Evolutionary conservation across 2,113 vertebrate genomes (phyloP).

Genomic region (Macquaria australasica): DNA sequence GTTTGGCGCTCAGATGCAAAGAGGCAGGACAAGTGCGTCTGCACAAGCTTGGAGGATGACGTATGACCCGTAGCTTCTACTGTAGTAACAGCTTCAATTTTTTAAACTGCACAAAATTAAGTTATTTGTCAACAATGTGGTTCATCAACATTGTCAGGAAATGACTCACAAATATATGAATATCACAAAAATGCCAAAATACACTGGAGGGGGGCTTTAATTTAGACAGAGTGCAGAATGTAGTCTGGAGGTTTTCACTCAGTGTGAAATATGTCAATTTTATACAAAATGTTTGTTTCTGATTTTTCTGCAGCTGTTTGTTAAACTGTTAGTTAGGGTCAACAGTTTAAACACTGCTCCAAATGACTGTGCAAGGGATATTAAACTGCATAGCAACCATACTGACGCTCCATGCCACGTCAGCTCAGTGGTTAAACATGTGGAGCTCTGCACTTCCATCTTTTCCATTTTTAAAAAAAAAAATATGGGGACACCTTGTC

Average conservation of each 20-base stretch:
- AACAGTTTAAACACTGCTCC: neutral
- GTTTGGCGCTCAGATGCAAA: too few species aligned
- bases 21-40: too few species aligned
- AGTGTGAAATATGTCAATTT: neutral
- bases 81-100: too few species aligned
- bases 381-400: neutral
- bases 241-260: neutral
- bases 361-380: neutral
- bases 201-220: neutral
- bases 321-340: neutral
- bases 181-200: too few species aligned
- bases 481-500: neutral
- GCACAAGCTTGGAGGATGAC: too few species aligned
- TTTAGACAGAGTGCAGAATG: neutral
- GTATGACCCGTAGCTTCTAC: too few species aligned
- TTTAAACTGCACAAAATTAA: too few species aligned
- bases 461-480: neutral
- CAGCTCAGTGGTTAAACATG: neutral
- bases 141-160: too few species aligned
- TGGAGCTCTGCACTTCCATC: neutral
- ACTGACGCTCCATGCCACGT: neutral
- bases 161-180: too few species aligned
- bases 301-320: constrained; percentile 4
- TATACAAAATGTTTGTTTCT: neutral
- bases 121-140: too few species aligned